phyloP scores from a whole-genome alignment of 2,113 vertebrate genomes.

The Hippocampus abdominalis region DNA sequence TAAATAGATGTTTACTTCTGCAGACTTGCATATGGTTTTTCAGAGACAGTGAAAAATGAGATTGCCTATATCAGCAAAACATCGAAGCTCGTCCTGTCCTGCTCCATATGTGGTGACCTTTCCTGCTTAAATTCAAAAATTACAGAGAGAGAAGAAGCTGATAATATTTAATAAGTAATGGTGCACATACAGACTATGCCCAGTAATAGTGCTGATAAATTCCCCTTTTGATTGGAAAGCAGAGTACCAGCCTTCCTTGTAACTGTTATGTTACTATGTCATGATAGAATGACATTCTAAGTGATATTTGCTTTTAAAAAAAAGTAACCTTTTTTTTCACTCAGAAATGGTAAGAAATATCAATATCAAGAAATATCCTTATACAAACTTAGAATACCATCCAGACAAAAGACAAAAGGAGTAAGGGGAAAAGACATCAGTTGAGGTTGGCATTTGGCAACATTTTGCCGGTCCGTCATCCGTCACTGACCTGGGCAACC shows the following conservation, averaged over 20 bases:
- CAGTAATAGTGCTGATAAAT: neutral
- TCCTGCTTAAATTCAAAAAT: conserved; percentile 16
- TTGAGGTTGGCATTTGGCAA: too few relatives aligned
- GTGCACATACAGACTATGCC: neutral
- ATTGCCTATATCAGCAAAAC: conserved; percentile 40
- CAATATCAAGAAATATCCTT: too few relatives aligned
- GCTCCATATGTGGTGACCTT: conserved; percentile 27
- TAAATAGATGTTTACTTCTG: neutral
- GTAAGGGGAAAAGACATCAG: too few relatives aligned
- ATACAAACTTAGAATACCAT: too few relatives aligned
- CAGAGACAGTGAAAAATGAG: conserved; percentile 53
- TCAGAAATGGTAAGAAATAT: too few relatives aligned
- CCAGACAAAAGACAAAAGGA: too few relatives aligned
- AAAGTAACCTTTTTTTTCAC: too few relatives aligned
- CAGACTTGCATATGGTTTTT: conserved; percentile 10
- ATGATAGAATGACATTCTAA: too few relatives aligned
- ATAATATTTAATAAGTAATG: neutral
- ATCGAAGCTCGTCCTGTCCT: conserved; percentile 35
- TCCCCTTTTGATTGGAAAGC: too few relatives aligned
- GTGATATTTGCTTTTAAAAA: too few relatives aligned
- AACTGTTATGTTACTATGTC: neutral
- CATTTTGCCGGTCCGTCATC: too few relatives aligned
- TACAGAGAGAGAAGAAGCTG: conserved; percentile 6
- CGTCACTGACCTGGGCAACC: too few relatives aligned
- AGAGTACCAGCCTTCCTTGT: neutral